These are phyloP conservation scores for Daphoenositta chrysoptera DNA, from an alignment of 2,113 vertebrate genomes.

Conservation along the genomic window DNA sequence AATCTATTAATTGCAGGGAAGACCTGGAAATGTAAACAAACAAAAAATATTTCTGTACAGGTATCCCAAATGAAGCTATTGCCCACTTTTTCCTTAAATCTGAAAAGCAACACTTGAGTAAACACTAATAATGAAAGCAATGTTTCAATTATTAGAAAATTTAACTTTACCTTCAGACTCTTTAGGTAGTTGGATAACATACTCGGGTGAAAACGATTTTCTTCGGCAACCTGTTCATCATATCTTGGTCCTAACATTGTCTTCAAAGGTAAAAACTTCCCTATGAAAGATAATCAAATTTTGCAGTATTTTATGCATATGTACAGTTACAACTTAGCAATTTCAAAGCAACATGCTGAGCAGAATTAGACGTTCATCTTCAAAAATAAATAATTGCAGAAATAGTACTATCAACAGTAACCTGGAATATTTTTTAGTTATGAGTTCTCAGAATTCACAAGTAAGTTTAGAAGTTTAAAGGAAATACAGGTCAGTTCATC, in stretches of 20 bases:
- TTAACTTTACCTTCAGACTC: slow-evolving; percentile 88
- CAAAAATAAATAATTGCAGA: background rate
- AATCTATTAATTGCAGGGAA: background rate
- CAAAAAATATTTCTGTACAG: background rate
- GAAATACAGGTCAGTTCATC: background rate
- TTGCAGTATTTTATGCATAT: background rate
- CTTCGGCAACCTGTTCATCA: slow-evolving; percentile 93
- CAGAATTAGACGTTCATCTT: background rate
- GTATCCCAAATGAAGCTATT: background rate
- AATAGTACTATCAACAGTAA: background rate
- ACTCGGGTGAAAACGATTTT: slow-evolving; percentile 92
- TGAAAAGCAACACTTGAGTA: background rate
- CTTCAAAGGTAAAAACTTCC: slow-evolving; percentile 96
- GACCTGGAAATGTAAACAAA: background rate
- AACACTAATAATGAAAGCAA: background rate
- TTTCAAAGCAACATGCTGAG: background rate
- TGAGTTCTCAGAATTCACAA: background rate
- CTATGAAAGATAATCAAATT: slow-evolving; percentile 66
- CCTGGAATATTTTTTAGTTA: background rate
- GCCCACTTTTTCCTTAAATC: background rate
- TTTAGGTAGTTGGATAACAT: slow-evolving; percentile 96
- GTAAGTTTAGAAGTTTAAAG: background rate
- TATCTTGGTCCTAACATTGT: slow-evolving; percentile 95
- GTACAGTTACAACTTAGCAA: background rate
- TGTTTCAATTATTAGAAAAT: background rate